These are phyloP conservation scores for Drosophila birchii DNA, from an alignment of 2,888 invertebrate genomes.

Conservation along the genomic window DNA sequence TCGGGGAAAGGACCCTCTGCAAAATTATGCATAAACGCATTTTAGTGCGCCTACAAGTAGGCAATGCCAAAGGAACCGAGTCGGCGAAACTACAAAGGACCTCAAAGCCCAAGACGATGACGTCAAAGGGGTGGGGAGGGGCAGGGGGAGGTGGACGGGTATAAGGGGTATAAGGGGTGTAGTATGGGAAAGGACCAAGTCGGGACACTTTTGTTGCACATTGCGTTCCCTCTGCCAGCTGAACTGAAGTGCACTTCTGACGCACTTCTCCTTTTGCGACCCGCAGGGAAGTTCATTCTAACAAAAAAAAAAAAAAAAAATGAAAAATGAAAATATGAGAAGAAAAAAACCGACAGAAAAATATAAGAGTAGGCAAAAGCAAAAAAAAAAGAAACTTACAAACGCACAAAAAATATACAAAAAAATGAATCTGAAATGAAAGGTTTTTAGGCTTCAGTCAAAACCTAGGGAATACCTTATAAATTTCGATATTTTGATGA, in stretches of 20 bases:
- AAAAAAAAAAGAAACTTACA: constrained; percentile 42
- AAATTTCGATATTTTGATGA: not conserved
- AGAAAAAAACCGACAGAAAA: constrained; percentile 43
- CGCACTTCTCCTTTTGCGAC: constrained; percentile 68
- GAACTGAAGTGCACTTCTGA: constrained; percentile 77
- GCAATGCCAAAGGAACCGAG: constrained; percentile 62
- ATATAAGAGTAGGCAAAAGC: constrained; percentile 41
- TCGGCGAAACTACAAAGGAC: constrained; percentile 63
- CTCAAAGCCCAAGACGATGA: constrained; percentile 46
- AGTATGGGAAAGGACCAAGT: not conserved
- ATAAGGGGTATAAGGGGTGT: not conserved
- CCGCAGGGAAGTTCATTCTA: constrained; percentile 42
- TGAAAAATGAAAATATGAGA: not conserved
- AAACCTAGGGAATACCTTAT: not conserved
- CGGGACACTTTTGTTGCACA: constrained; percentile 60
- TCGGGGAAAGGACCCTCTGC: constrained; percentile 43
- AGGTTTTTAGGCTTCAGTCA: not conserved
- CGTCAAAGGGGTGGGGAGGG: not conserved
- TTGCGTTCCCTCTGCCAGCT: constrained; percentile 65
- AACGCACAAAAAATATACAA: constrained; percentile 22
- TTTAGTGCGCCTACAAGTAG: constrained; percentile 83
- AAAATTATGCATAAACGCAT: constrained; percentile 82
- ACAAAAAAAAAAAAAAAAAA: constrained; percentile 35
- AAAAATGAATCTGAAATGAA: constrained; percentile 5
- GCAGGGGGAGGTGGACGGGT: not conserved